Conservation (phyloP, 2,888 invertebrate genomes). For the Patella caerulea region DNA sequence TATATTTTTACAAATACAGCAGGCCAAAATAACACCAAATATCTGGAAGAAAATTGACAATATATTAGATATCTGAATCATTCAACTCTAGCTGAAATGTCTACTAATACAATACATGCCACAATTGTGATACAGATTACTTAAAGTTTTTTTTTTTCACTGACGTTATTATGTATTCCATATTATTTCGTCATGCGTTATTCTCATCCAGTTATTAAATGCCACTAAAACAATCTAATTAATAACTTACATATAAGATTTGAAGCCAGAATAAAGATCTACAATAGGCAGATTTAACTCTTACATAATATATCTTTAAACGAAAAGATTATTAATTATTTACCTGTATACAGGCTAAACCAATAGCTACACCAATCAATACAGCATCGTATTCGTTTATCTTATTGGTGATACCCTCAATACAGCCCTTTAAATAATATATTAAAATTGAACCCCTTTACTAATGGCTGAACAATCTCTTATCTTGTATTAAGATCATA, state of each 20-base stretch:
- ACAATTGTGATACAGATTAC: too few species aligned
- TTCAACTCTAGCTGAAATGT: not conserved
- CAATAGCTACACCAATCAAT: conserved; percentile 15
- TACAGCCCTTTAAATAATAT: conserved; percentile 13
- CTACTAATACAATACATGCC: too few species aligned
- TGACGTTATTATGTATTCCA: too few species aligned
- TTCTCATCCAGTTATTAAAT: not conserved
- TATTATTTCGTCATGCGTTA: too few species aligned
- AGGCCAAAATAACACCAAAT: conserved; percentile 11
- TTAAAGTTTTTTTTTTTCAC: too few species aligned
- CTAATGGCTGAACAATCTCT: too few species aligned
- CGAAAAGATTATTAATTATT: not conserved
- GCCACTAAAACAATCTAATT: not conserved
- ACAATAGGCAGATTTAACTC: too few species aligned
- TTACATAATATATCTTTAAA: too few species aligned
- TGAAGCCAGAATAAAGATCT: too few species aligned
- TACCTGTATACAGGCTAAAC: conserved; percentile 14
- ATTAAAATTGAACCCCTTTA: not conserved
- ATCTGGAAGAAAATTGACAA: conserved; percentile 4
- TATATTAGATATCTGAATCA: not conserved
- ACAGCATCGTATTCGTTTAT: conserved; percentile 4
- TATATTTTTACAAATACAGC: conserved; percentile 14
- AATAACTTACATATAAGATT: not conserved
- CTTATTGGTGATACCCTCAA: not conserved
- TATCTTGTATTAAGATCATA: too few species aligned